These are phyloP conservation scores for Lepisosteus oculatus DNA, from an alignment of 2,113 vertebrate species.

Conservation along the genomic window DNA sequence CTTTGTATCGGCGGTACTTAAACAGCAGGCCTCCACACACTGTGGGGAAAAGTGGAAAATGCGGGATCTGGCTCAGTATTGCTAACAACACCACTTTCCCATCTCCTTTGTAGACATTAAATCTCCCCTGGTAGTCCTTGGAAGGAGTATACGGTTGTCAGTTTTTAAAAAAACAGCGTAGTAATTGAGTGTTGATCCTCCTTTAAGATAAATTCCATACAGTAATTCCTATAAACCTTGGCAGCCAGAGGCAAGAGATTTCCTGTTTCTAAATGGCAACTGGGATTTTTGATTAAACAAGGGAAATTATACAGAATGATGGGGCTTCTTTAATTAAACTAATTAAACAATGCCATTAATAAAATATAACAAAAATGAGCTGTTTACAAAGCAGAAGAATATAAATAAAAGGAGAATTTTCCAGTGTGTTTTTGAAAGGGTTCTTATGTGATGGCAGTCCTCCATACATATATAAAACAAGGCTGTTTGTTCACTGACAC, in stretches of 20 bases:
- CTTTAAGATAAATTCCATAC: slow-evolving; percentile 37
- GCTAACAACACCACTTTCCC: no score
- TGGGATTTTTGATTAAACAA: slow-evolving; percentile 58
- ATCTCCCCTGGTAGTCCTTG: no score
- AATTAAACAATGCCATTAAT: slow-evolving; percentile 78
- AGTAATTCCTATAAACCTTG: slow-evolving; percentile 37
- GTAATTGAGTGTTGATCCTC: slow-evolving; percentile 10
- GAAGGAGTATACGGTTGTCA: no score
- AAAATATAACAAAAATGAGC: slow-evolving; percentile 72
- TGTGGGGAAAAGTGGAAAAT: no score
- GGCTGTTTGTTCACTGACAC: no score
- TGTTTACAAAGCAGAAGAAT: slow-evolving; percentile 65
- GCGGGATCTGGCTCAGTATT: no score
- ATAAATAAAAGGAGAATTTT: slow-evolving; percentile 50
- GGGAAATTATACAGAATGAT: slow-evolving; percentile 68
- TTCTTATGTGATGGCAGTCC: slow-evolving; percentile 49
- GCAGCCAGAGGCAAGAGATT: slow-evolving; percentile 55
- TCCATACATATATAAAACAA: slow-evolving; percentile 10
- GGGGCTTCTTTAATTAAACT: slow-evolving; percentile 69
- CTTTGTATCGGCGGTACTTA: no score
- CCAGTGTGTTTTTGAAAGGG: slow-evolving; percentile 68
- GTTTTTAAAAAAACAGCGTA: slow-evolving; percentile 27
- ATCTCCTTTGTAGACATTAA: no score
- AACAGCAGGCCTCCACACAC: no score
- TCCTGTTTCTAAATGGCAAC: slow-evolving; percentile 53